Conservation (phyloP, 2,113 vertebrate genomes). For the Bos taurus region ARS-UCD2.0 NC_037342.1:44341501-44342000, state of each 20-base stretch:
- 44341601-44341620: not conserved
- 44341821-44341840: not conserved
- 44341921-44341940: constrained; percentile 7
- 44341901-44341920: not conserved
- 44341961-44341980: constrained; percentile 28
- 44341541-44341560: not conserved
- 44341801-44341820: not conserved
- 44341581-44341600: not conserved
- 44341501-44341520: not conserved
- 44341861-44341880: not conserved
- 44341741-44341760: not conserved
- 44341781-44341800: constrained; percentile 19
- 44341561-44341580: not conserved
- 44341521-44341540: not conserved
- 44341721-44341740: not conserved
- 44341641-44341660: not conserved
- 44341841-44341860: not conserved
- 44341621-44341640: not conserved
- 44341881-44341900: not conserved
- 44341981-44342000: constrained; percentile 46
- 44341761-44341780: not conserved
- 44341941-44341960: constrained; percentile 13
- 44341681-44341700: not conserved
- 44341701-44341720: not conserved
- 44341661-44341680: not conserved